Percentiles rank a stretch among this genome's conserved stretches.
These are phyloP conservation scores for Beaufortia kweichowensis DNA, from an alignment of 2,113 vertebrate genomes.

Conservation along the genomic window DNA sequence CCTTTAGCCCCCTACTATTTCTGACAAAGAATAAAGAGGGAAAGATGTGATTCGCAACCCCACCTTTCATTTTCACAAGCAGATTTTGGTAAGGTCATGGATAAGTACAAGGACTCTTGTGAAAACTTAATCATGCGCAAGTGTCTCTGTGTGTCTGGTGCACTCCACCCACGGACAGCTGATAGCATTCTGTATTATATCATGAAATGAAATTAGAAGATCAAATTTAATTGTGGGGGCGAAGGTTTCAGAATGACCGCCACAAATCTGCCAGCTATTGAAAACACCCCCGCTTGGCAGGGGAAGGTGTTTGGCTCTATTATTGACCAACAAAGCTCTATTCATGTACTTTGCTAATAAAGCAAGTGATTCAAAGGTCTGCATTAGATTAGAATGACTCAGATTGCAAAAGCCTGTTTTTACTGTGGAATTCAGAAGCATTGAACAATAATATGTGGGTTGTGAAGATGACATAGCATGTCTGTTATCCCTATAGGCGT, in stretches of 20 bases:
- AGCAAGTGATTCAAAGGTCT: neutral
- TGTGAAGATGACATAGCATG: slow-evolving; percentile 23
- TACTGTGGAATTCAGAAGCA: neutral
- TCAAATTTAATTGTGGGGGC: neutral
- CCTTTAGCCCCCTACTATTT: neutral
- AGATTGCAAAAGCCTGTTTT: neutral
- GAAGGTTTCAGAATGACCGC: slow-evolving; percentile 17
- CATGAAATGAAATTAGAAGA: neutral
- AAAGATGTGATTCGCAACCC: neutral
- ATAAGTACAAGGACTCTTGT: neutral
- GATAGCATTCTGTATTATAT: neutral
- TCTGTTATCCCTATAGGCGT: neutral
- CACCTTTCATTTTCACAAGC: neutral
- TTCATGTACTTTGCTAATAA: slow-evolving; percentile 16
- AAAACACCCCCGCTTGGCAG: slow-evolving; percentile 1
- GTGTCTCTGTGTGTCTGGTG: neutral
- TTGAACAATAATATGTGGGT: neutral
- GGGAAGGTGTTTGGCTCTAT: neutral
- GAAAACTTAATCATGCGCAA: neutral
- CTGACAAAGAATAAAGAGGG: neutral
- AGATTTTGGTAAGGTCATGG: neutral
- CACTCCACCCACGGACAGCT: neutral
- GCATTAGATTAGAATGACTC: neutral
- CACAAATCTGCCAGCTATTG: neutral
- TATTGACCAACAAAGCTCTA: slow-evolving; percentile 11